Percentiles rank a stretch among this genome's conserved stretches.
Evolutionary conservation across 1,140 invertebrate genomes (phyloP).

Genomic region (Parapsyche elsis): DNA sequence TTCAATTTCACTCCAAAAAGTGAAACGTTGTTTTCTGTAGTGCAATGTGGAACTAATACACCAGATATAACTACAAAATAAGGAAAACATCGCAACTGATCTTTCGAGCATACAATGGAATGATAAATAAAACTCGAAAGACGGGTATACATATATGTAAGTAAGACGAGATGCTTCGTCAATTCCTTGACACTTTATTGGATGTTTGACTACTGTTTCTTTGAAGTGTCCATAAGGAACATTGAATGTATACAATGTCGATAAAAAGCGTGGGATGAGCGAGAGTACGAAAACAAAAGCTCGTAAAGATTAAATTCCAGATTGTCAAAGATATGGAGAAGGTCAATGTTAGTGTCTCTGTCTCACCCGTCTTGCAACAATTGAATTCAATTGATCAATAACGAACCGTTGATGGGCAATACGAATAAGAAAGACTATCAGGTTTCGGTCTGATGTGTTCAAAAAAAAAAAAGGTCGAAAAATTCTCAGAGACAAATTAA

Average conservation of each 20-base stretch:
- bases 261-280: not conserved
- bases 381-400: slow-evolving; percentile 39
- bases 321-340: not conserved
- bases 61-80: no score
- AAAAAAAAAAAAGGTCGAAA: not conserved
- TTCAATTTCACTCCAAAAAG: no score
- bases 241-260: not conserved
- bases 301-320: slow-evolving; percentile 16
- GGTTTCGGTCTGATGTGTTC: not conserved
- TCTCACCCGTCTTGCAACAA: not conserved
- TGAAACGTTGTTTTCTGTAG: no score
- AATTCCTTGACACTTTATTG: not conserved
- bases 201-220: not conserved
- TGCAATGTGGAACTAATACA: no score
- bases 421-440: no score
- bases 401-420: no score
- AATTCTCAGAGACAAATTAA: not conserved
- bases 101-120: no score
- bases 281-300: slow-evolving; percentile 7
- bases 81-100: no score
- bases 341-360: slow-evolving; percentile 10
- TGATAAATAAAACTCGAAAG: no score
- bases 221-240: not conserved
- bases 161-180: no score
- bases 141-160: no score